Evolutionary conservation across 2,113 vertebrate species (phyloP).

Genomic region (Larimichthys polyactis): DNA sequence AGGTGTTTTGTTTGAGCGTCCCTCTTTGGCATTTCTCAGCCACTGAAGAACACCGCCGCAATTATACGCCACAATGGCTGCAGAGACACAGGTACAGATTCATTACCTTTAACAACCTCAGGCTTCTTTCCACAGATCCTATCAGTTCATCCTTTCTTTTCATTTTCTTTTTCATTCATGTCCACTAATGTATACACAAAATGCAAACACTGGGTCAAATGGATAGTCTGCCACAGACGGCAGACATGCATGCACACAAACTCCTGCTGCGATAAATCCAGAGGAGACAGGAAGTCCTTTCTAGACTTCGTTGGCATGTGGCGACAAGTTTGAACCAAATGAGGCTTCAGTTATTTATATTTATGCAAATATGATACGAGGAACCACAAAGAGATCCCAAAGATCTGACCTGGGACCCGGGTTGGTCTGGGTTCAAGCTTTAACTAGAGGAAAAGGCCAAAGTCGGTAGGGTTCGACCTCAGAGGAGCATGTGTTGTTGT

Average conservation of each 20-base stretch:
- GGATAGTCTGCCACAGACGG: not conserved
- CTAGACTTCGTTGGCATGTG: not conserved
- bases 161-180: constrained; percentile 25
- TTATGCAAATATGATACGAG: not conserved
- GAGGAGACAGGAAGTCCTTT: constrained; percentile 23
- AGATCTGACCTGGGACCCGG: too few relatives aligned
- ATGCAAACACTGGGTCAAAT: not conserved
- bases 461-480: too few relatives aligned
- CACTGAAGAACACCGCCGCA: constrained; percentile 86
- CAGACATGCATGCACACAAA: not conserved
- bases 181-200: constrained; percentile 42
- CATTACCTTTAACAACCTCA: constrained; percentile 87
- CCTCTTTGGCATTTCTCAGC: constrained; percentile 83
- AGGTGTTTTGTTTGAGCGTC: constrained; percentile 87
- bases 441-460: too few relatives aligned
- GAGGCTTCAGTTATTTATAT: not conserved
- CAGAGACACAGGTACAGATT: constrained; percentile 86
- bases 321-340: constrained; percentile 3
- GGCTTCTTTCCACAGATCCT: constrained; percentile 83
- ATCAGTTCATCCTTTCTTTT: constrained; percentile 47
- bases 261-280: constrained; percentile 10
- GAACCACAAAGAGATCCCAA: not conserved
- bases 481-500: too few relatives aligned
- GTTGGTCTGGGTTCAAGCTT: too few relatives aligned
- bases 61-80: constrained; percentile 87